Conservation (phyloP, 2,113 vertebrate genomes). For the Carassius auratus region DNA sequence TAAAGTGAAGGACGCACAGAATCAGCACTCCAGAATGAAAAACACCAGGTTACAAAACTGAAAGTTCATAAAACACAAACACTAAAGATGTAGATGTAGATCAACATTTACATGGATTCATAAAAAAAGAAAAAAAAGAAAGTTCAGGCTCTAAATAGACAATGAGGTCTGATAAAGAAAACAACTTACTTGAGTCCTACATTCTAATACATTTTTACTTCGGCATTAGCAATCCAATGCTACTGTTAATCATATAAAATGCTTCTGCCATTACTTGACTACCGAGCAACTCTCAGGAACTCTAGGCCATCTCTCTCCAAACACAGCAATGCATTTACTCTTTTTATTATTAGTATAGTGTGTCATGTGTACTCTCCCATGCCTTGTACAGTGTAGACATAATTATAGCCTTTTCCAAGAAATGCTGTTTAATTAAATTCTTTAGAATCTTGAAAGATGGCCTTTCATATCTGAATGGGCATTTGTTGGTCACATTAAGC, state of each 20-base stretch:
- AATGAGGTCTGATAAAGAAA: background rate
- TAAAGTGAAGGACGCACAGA: background rate
- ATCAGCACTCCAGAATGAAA: background rate
- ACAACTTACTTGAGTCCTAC: background rate
- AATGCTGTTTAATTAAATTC: background rate
- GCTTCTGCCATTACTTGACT: slow-evolving; percentile 15
- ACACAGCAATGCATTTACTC: background rate
- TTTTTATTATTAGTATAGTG: background rate
- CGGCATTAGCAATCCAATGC: background rate
- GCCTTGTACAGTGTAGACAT: background rate
- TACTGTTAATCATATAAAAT: slow-evolving; percentile 17
- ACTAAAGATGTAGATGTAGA: background rate
- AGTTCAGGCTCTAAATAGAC: background rate
- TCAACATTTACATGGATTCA: background rate
- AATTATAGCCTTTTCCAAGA: background rate
- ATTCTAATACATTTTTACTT: background rate
- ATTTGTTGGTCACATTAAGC: background rate
- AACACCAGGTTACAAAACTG: background rate
- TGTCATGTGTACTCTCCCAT: background rate
- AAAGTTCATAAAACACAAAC: background rate
- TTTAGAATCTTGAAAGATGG: background rate
- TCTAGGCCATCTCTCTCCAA: background rate
- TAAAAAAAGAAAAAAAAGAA: background rate
- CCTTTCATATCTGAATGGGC: background rate
- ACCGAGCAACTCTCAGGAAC: background rate